Conservation (phyloP, 2,113 vertebrate species). For the Nyctereutes procyonoides region DNA sequence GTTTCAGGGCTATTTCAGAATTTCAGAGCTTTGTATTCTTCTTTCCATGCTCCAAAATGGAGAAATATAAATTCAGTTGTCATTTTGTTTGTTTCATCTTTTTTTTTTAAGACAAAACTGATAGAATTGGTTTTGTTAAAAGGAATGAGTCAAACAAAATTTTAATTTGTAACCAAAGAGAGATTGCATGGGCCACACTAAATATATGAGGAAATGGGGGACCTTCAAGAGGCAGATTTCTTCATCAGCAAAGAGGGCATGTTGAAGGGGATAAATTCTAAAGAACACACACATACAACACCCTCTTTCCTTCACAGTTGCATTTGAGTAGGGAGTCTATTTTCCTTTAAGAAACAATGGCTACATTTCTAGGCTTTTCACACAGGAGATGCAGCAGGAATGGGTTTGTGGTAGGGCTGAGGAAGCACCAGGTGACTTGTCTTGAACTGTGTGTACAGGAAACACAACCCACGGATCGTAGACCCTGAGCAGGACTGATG, state of each 20-base stretch:
- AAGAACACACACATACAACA: background rate
- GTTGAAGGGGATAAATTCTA: background rate
- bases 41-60: background rate
- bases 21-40: background rate
- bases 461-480: background rate
- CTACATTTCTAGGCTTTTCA: background rate
- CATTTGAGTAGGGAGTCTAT: background rate
- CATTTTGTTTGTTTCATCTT: background rate
- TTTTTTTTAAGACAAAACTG: background rate
- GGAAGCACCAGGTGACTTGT: background rate
- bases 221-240: background rate
- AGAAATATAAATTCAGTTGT: background rate
- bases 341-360: background rate
- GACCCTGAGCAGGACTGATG: background rate
- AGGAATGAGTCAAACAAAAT: background rate
- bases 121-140: background rate
- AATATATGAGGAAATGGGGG: background rate
- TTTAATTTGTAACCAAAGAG: background rate
- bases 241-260: background rate
- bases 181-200: background rate
- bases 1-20: background rate
- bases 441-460: background rate
- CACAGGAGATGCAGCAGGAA: background rate
- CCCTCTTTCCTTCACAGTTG: background rate
- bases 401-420: accelerated